Evolutionary conservation across 2,797 vertebrate species (phyloP), one percentile per base, ranked within the genome.

Genomic region (Tarsius wallacei): DNA sequence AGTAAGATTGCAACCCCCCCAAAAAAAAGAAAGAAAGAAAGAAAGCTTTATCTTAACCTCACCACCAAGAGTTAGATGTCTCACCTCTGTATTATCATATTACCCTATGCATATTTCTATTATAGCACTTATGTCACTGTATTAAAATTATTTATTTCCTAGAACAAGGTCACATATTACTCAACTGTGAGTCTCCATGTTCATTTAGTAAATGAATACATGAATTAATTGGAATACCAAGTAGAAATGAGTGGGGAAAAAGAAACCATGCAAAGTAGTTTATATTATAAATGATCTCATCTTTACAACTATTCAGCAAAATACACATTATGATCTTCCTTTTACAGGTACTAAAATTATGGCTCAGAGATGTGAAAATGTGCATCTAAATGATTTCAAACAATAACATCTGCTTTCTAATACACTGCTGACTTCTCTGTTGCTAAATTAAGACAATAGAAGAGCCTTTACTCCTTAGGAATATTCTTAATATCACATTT

Each of bases 391-490:
- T 93, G 47, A 74, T 87, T 95, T 94, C 31, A 89, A 3, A 63
- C 36, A 47, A 36, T 31, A 80, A 92, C n/a, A 93, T 57, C 12
- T 87, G 14, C 51, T 90, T 96, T 90, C 63, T 24, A 93, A 77
- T 87, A 84, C 84, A 63, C 36, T 68, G 15, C 28, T 57, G 36
- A 6, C 24, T 88, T 92, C 57, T 90, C 31, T 84, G 17, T 76
- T 90, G 94, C 59, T 91, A 91, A 90, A 33, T 76, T 42, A 94
- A 96, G 77, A 91, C 78, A 31, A 80, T 17, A 78, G 71, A 87
- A 87, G 89, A 87, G 90, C 3, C 3, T 81, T 49, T 94, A 91
- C 5, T 87, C 55, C 49, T 84, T 78, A 93, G 63, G 3, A 88
- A 94, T 14, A 91, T 51, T 83, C 53, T 88, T 73, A 89, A 81